phyloP scores from a whole-genome alignment of 2,888 invertebrate genomes.

The Cyaniris semiargus region DNA sequence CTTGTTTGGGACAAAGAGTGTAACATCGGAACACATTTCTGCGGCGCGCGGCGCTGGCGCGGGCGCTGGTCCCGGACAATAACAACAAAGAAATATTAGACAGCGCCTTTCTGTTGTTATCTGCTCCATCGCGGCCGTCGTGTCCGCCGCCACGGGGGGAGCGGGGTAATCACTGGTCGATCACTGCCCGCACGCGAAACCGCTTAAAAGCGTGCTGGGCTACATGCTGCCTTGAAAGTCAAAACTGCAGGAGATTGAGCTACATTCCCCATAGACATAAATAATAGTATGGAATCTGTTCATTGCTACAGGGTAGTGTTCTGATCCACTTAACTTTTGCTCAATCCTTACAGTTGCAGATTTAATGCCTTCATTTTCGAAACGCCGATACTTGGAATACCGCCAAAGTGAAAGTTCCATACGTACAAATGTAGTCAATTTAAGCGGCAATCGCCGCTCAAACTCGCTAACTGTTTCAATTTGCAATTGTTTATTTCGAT shows the following conservation, averaged over 20 bases:
- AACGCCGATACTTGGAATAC: not conserved
- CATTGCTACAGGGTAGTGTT: not conserved
- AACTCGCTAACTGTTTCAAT: not conserved
- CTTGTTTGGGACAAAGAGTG: constrained; percentile 40
- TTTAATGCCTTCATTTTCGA: not conserved
- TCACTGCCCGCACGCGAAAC: constrained; percentile 1
- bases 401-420: not conserved
- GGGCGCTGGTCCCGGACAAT: constrained; percentile 41
- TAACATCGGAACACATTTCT: constrained; percentile 40
- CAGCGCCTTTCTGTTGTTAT: constrained; percentile 47
- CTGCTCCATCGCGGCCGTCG: constrained; percentile 39
- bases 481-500: not conserved
- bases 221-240: not conserved
- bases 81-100: constrained; percentile 45
- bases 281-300: not conserved
- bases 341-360: not conserved
- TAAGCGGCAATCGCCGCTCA: not conserved
- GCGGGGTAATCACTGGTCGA: constrained; percentile 6
- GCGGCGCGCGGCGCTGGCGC: constrained; percentile 38
- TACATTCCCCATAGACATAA: not conserved
- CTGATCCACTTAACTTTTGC: too few species aligned
- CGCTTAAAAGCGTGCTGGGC: not conserved
- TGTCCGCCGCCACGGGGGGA: constrained; percentile 31
- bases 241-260: constrained; percentile 1
- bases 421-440: not conserved